Percentiles rank a stretch among this genome's conserved stretches.
phyloP scores from a whole-genome alignment of 2,888 invertebrate species.

The Eristalis pertinax region DNA sequence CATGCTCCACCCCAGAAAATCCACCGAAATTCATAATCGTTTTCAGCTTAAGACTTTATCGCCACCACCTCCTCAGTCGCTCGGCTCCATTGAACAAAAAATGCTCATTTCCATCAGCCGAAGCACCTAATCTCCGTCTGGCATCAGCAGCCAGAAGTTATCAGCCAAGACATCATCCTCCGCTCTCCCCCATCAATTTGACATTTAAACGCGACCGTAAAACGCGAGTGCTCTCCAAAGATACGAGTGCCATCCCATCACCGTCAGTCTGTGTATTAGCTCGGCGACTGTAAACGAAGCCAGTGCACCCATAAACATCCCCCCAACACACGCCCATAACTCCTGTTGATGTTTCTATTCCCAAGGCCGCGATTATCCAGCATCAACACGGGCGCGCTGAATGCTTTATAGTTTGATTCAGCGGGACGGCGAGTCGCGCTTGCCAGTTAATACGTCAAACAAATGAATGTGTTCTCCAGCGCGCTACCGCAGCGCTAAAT shows the following conservation, averaged over 20 bases:
- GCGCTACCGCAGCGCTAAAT: conserved; percentile 51
- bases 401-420: conserved; percentile 34
- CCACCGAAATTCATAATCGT: neutral
- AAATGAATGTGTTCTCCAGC: conserved; percentile 59
- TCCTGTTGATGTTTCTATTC: conserved; percentile 24
- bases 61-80: neutral
- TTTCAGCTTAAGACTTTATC: neutral
- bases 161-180: neutral
- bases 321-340: neutral
- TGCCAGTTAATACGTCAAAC: conserved; percentile 57
- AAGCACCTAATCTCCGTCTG: neutral
- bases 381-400: conserved; percentile 15
- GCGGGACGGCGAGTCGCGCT: conserved; percentile 20
- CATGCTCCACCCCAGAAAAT: neutral
- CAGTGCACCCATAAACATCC: neutral
- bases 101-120: neutral
- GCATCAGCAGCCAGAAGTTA: neutral
- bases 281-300: neutral
- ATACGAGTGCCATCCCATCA: neutral
- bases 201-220: neutral
- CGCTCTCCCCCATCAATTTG: neutral
- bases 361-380: conserved; percentile 36
- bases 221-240: neutral
- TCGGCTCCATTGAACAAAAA: neutral
- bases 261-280: neutral